Base-by-base conservation (phyloP, 2,888 invertebrate species). In the Nomada fucata region DNA sequence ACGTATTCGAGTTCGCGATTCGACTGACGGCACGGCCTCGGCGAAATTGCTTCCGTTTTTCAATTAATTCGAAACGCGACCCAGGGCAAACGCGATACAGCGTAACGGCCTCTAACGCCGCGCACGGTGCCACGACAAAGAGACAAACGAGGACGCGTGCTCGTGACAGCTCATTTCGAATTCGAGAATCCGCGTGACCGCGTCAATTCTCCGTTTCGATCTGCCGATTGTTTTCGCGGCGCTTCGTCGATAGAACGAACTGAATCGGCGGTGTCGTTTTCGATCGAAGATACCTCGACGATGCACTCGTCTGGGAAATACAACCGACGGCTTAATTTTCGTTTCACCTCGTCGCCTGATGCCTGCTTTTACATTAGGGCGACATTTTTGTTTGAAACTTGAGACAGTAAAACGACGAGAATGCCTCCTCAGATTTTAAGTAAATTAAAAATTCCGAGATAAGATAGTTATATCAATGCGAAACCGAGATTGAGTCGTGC, bases 41-140 rank as follows among this genome's bases (percentile, higher is more conserved):
- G 59, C 79, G 83, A 89, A 91, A 91, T 91, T 91, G 90, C 91
- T 91, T 91, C 88, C 89, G 88, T 91, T 90, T 91, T 88, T 90
- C 91, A 89, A 91, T 91, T 91, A 91, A 91, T 90, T 89, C 88
- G 84, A 88, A 85, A 83, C 87, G 82, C 36, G 69, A 78, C 72
- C 82, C 67, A 36, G 70, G 78, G 84, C 79, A 36, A 82, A 69
- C 67, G 82, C 67, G 68, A 76, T 44, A 76, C 70, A 59, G 75
- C 69, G 63, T 42, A 68, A 63, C 76, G 11, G 60, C 75, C 53
- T 73, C 47, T 52, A 11, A 7, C 57, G 18, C 50, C 23, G 55
- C 26, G 5, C 63, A 29, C 68, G 11, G 53, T 64, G 44, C n/a
- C 44, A 26, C 61, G 57, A 23, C 73, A 53, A 65, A 70, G 82